Base-by-base conservation (phyloP, 1,140 invertebrate genomes). In the Yoshiicerus persimilis region DNA sequence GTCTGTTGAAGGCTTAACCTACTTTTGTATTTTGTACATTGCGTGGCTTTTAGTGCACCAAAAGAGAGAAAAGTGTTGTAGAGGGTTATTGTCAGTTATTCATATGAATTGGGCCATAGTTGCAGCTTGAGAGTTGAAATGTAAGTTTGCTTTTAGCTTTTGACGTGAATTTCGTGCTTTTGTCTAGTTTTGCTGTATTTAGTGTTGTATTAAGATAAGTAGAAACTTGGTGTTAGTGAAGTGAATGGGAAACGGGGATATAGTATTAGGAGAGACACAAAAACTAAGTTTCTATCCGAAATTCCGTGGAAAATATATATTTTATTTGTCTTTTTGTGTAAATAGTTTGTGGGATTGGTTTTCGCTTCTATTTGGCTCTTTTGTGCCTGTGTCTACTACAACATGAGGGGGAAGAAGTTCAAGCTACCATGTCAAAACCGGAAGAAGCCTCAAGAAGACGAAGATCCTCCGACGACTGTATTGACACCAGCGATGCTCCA, bases 331-430 rank as follows among this genome's bases (percentile, higher is more conserved):
- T 80, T 36, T 80, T n/a, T 38, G 75, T 80, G n/a, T n/a, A 80
- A 36, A 80, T n/a, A 88, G 87, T 83, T 88, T n/a, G 38, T 88
- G 39, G 87, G 87, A 32, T 23, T 88, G 20, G 62, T 88, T 23
- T 34, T 75, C 25, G 87, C 41, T 30, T 66, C 25, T 64, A 38
- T 39, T 86, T 88, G 84, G 84, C 84, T 88, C 41, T 11, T 88
- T 25, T 86, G 84, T 86, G 87, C 87, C 84, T 86, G 84, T 64
- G 13, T 64, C 32, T 88, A 86, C 87, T 70, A 88, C 84, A 84
- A 27, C 47, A 84, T 84, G 83, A 84, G 30, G 39, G 41, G 41
- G 30, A 62, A 41, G 25, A 84, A 62, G 20, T 47, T 47, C 8
- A 84, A 84, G 38, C 23, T 47, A 23, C 83, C 38, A 10, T 47